These are phyloP conservation scores for Hippocampus kuda DNA, from an alignment of 2,797 vertebrate genomes.

Conservation along the genomic window DNA sequence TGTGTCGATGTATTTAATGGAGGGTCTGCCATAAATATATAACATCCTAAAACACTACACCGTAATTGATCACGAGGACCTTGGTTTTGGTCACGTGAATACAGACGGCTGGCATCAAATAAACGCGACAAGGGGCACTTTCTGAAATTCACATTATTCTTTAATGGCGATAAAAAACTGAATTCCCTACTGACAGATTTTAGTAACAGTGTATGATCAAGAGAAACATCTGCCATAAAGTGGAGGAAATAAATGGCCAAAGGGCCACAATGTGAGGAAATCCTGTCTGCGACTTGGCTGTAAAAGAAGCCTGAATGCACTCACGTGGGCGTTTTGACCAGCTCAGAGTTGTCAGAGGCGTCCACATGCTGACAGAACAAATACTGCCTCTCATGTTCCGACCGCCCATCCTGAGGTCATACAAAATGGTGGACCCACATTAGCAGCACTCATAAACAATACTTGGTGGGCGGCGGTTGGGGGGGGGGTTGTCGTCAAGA, in stretches of 20 bases:
- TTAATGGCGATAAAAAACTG: too few relatives aligned
- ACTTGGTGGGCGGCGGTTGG: neutral
- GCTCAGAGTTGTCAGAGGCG: conserved; percentile 77
- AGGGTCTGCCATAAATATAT: too few relatives aligned
- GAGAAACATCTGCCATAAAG: too few relatives aligned
- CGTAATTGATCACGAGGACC: too few relatives aligned
- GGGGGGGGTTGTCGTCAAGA: neutral
- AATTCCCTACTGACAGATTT: too few relatives aligned
- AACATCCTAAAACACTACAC: too few relatives aligned
- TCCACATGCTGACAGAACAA: conserved; percentile 83
- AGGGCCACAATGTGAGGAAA: neutral
- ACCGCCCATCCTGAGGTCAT: conserved; percentile 77
- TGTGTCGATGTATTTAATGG: neutral
- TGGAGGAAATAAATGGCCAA: neutral
- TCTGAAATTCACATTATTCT: too few relatives aligned
- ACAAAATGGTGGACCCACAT: conserved; percentile 4
- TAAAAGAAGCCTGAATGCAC: conserved; percentile 8
- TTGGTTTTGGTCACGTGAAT: too few relatives aligned
- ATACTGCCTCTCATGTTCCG: conserved; percentile 92
- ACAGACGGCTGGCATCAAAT: too few relatives aligned
- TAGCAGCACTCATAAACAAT: neutral
- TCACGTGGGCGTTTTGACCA: conserved; percentile 91
- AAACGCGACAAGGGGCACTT: too few relatives aligned
- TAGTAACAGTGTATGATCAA: too few relatives aligned
- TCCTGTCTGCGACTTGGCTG: neutral